Base-by-base conservation (phyloP, 2,888 invertebrate species). In the Zele albiditarsus region DNA sequence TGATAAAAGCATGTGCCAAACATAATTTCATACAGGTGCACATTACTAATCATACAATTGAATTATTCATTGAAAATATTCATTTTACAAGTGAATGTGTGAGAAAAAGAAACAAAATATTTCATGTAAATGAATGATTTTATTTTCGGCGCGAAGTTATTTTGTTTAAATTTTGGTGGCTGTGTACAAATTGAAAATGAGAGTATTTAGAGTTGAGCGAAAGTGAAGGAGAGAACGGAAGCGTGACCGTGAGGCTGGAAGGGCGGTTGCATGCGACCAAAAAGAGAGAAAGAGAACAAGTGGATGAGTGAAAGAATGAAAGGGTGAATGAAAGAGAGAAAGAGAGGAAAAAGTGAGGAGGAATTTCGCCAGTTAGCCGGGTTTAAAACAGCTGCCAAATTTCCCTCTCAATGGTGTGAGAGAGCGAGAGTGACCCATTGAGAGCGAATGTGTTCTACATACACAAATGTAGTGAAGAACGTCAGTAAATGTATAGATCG, bases 351-450 rank as follows among this genome's bases (percentile, higher is more conserved):
- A 77, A 76, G 71, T 73, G 77, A 76, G 70, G 72, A 68, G 53
- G 67, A 85, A 86, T 87, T 87, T 87, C 84, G 85, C 84, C 87
- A 83, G 86, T 87, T 85, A 85, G 82, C 84, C 82, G 83, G 84
- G 85, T 86, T 87, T 85, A 87, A 74, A 88, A 87, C 89, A 89
- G 88, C 88, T 89, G 89, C 88, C 89, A 83, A 89, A 89, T 88
- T 89, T 89, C 88, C 88, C 88, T 89, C 88, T 89, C 89, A 83
- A 81, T 80, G 83, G 53, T 69, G 83, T 80, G 86, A 86, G 80
- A 82, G 88, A 88, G 88, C 80, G 87, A 88, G 87, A 88, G 89
- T 88, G 88, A 87, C 87, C 88, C 86, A 85, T 87, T 87, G 87
- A 88, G 85, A 87, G 86, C 83, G 86, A 87, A 84, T 84, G 85